Conservation (phyloP, 1,140 invertebrate genomes). For the Chymomyza costata region DNA sequence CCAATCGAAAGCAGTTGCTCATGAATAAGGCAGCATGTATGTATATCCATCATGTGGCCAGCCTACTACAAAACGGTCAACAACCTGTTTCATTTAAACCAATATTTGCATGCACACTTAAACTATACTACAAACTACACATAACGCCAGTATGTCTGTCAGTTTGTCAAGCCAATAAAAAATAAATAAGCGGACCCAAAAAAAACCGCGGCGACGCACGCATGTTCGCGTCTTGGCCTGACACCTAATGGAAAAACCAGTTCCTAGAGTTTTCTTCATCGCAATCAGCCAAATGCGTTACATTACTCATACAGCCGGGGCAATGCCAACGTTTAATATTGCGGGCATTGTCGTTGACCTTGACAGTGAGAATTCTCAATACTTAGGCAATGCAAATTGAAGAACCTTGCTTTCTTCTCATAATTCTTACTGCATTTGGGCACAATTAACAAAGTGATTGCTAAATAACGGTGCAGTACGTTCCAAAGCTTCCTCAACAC, state of each 20-base stretch:
- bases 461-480: constrained; percentile 7
- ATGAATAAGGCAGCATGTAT: constrained; percentile 5
- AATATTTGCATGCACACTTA: too few species aligned
- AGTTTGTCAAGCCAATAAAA: constrained; percentile 47
- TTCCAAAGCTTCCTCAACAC: constrained; percentile 52
- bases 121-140: constrained; percentile 22
- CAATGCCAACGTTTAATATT: too few species aligned
- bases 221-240: constrained; percentile 55
- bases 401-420: constrained; percentile 38
- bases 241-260: constrained; percentile 42
- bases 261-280: constrained; percentile 61
- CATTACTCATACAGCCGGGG: constrained; percentile 12
- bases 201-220: constrained; percentile 49
- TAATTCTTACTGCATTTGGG: constrained; percentile 60
- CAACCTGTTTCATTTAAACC: constrained; percentile 44
- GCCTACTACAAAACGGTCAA: constrained; percentile 22
- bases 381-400: constrained; percentile 39
- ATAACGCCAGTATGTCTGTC: constrained; percentile 9
- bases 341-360: constrained; percentile 57
- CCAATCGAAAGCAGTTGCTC: constrained; percentile 32
- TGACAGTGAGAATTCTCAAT: constrained; percentile 43
- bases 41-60: constrained; percentile 22
- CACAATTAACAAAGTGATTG: constrained; percentile 69
- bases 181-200: too few species aligned
- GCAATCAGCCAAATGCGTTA: constrained; percentile 11